Base-by-base conservation (phyloP, 2,888 invertebrate genomes). In the Cynaeus angustus region DNA sequence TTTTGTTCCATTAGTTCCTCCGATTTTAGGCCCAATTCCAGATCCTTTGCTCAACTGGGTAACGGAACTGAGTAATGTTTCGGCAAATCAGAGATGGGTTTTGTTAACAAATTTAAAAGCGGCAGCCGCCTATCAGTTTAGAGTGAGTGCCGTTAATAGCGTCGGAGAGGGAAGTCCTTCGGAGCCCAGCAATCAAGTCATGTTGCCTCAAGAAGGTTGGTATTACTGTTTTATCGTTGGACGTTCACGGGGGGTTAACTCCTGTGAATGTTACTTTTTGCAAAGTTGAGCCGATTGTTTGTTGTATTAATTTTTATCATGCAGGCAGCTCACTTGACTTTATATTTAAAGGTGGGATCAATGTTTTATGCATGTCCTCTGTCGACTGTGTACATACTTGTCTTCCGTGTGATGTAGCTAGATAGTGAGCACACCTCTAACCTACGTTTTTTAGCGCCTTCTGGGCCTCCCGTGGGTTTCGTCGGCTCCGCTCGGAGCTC, bases 181-280 rank as follows among this genome's bases (percentile, higher is more conserved):
- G 0, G 92, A 93, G 68, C 93, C 97, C 0, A 96, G 96, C 74
- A 95, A 95, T 80, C 90, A 94, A 59, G 90, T 99, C 61, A 93
- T 94, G 78, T 88, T 99, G 76, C 99, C 99, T 0, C 98, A 98
- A 88, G 97, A 98, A 91, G 96, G 97, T 97, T 88, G 88, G 89
- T 84, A 56, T 65, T 37, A 30, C 13, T 38, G 14, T 10, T 48
- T 30, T 13, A n/a, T 33, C n/a, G 37, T 1, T 37, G 4, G 4
- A 37, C 1, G 7, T 2, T 21, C 26, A 21, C 59, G 38, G 10
- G 28, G 6, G 33, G 55, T n/a, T 41, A n/a, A n/a, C n/a, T n/a
- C n/a, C 12, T 14, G n/a, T 50, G 16, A 41, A 12, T 4, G 38
- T 53, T 45, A 21, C 21, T 21, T 21, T 21, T 4, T 1, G 21